phyloP scores from a whole-genome alignment of 2,113 vertebrate genomes.

The Xiphophorus couchianus region DNA sequence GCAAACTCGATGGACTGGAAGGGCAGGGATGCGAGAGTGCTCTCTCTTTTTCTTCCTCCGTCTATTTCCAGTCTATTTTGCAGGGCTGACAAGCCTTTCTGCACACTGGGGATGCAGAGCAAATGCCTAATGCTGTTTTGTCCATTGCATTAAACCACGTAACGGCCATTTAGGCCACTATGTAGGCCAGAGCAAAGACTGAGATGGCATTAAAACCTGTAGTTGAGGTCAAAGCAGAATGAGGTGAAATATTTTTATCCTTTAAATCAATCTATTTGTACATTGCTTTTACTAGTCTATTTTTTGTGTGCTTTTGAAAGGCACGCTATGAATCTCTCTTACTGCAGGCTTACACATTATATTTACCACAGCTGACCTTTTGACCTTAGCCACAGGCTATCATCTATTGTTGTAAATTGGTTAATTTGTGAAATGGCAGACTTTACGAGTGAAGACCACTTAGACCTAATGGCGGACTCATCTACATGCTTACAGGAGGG shows the following conservation, averaged over 20 bases:
- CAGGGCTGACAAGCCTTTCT: constrained; percentile 51
- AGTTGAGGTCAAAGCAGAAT: constrained; percentile 46
- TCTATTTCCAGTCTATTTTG: constrained; percentile 65
- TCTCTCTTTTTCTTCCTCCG: constrained; percentile 33
- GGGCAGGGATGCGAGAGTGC: constrained; percentile 67
- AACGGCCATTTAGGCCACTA: constrained; percentile 67
- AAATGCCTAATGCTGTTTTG: constrained; percentile 68
- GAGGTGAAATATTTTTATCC: constrained; percentile 39
- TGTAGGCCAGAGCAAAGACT: constrained; percentile 60
- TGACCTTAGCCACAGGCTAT: constrained; percentile 72
- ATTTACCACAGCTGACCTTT: constrained; percentile 76
- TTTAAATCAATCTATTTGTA: constrained; percentile 29
- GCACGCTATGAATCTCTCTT: constrained; percentile 64
- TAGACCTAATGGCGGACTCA: constrained; percentile 74
- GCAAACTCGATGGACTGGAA: constrained; percentile 73
- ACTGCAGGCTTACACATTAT: constrained; percentile 63
- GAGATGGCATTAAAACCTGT: constrained; percentile 41
- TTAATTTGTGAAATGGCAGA: constrained; percentile 76
- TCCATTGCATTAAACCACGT: constrained; percentile 67
- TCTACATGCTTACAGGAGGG: constrained; percentile 67
- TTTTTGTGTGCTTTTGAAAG: constrained; percentile 44
- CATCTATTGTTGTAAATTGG: constrained; percentile 70
- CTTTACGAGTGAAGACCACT: constrained; percentile 75
- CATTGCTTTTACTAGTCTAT: constrained; percentile 19
- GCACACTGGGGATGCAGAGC: constrained; percentile 47